A percentile compares a stretch with the other conserved stretches of the same genome.
phyloP scores from a whole-genome alignment of 2,113 vertebrate species.

The Sterrhoptilus dennistouni region DNA sequence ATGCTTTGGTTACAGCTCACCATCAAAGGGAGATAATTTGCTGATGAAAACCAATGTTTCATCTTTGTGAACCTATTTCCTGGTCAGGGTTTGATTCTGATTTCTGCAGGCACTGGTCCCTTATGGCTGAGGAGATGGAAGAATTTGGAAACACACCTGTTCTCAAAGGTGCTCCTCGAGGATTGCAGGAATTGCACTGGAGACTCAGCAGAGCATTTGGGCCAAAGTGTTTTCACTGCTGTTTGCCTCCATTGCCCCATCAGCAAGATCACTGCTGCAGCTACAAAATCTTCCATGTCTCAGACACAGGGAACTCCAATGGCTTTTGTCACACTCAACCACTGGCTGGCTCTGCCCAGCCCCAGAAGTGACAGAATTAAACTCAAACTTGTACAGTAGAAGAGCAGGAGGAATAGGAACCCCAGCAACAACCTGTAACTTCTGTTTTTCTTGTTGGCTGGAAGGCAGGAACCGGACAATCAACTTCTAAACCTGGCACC shows the following conservation, averaged over 20 bases:
- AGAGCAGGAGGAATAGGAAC: neutral
- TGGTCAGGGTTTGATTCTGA: neutral
- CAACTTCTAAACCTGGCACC: slow-evolving; percentile 53
- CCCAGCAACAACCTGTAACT: neutral
- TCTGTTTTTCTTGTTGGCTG: neutral
- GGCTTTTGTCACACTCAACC: neutral
- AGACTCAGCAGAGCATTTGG: neutral
- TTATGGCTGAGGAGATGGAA: neutral
- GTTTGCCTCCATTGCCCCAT: neutral
- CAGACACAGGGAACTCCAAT: neutral
- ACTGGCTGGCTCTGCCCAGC: neutral
- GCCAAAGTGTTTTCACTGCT: neutral
- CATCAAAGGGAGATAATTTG: neutral
- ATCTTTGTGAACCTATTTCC: neutral
- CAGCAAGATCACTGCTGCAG: neutral
- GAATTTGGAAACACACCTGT: neutral
- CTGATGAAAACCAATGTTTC: neutral
- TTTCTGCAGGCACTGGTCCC: neutral
- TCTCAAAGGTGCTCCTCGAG: neutral
- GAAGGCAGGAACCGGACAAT: slow-evolving; percentile 57
- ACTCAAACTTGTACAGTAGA: neutral
- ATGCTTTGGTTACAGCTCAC: neutral
- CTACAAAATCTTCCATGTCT: neutral
- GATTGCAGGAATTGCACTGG: neutral
- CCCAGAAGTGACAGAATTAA: neutral